These are phyloP conservation scores for Callorhinus ursinus DNA, from an alignment of 2,113 vertebrate genomes.

Conservation along the genomic window DNA sequence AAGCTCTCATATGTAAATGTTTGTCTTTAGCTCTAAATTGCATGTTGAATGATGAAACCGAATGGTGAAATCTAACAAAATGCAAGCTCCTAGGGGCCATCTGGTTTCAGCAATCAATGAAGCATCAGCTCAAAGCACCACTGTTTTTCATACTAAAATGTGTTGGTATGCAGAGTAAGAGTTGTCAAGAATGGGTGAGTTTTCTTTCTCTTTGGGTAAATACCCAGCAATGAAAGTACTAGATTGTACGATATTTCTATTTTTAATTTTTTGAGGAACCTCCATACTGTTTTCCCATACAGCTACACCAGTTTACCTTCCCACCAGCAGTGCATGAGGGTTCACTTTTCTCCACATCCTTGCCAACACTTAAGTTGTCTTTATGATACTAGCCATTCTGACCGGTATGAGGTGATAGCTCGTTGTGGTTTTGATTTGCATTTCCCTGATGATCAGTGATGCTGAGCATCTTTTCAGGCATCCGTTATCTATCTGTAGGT, in stretches of 20 bases:
- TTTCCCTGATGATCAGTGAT: neutral
- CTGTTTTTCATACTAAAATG: neutral
- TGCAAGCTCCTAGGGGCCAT: neutral
- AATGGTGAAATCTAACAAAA: constrained; percentile 24
- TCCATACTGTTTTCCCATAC: neutral
- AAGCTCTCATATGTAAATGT: constrained; percentile 32
- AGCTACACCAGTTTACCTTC: neutral
- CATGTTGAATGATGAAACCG: constrained; percentile 13
- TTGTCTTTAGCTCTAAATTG: constrained; percentile 1
- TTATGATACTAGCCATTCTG: neutral
- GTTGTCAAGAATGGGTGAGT: neutral
- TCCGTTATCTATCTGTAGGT: neutral
- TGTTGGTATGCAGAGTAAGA: neutral
- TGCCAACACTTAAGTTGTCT: neutral
- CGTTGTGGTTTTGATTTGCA: neutral
- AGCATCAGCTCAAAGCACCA: neutral
- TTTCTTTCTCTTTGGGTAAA: neutral
- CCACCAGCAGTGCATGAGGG: neutral
- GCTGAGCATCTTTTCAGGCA: neutral
- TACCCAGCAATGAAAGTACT: neutral
- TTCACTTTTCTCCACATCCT: neutral
- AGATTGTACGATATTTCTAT: neutral
- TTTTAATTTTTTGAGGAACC: neutral
- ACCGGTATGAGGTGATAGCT: neutral
- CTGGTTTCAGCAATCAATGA: neutral